Base-by-base conservation (phyloP, 2,797 vertebrate genomes). In the Pygocentrus nattereri region DNA sequence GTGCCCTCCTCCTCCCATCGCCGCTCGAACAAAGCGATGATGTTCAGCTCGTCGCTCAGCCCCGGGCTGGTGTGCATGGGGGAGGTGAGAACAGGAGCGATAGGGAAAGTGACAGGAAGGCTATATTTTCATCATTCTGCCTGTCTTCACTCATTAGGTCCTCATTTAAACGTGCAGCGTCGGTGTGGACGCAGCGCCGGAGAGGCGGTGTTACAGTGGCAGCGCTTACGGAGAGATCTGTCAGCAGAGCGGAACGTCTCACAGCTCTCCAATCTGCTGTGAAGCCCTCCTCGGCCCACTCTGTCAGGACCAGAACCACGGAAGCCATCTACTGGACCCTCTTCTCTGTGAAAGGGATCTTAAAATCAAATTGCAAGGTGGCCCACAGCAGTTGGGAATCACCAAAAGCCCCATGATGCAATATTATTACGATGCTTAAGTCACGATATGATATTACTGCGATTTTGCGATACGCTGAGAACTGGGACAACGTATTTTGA, bases 201-300 rank as follows among this genome's bases (percentile, higher is more conserved):
- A 59, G 25, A 18, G 21, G 31, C n/a, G n/a, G n/a, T n/a, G n/a
- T n/a, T n/a, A n/a, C n/a, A n/a, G 61, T 73, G 50, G 41, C 34
- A 21, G 23, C 68, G 18, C 49, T 38, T 18, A 44, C 2, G 19
- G 34, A 61, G 13, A 30, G 41, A 21, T 19, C 31, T 54, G 54
- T 75, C 69, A 69, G 80, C 85, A 89, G 88, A 78, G 80, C 71
- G 56, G 85, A 69, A 44, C 76, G 68, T 81, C 81, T 62, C 82
- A 82, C 74, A 72, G 69, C 78, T 88, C 76, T 88, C 4, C 61
- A 8, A 10, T 21, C 13, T 4, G 21, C 56, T 52, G 38, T 30
- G 47, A 47, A 61, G 21, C n/a, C 13, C 31, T 34, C 13, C 21
- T 61, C 15, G 38, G n/a, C 27, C 16, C 12, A 11, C 31, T 52